phyloP scores from a whole-genome alignment of 2,888 invertebrate species.

The Creontiades dilutus region DNA sequence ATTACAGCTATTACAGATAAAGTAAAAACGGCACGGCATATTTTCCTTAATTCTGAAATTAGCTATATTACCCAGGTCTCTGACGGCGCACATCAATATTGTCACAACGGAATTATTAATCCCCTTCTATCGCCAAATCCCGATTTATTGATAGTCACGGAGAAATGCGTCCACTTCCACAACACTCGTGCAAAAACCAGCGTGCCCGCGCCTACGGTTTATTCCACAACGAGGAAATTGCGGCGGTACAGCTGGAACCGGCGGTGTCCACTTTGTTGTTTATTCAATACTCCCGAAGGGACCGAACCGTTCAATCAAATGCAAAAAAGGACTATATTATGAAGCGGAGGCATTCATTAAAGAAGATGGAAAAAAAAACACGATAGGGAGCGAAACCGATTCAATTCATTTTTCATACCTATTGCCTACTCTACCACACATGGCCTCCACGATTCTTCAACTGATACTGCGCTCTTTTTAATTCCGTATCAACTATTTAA shows the following conservation, averaged over 20 bases:
- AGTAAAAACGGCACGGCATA: no score
- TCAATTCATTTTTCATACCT: not conserved
- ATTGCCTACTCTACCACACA: no score
- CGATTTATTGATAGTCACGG: not conserved
- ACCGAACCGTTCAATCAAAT: conserved; percentile 33
- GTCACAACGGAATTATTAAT: not conserved
- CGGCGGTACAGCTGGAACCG: not conserved
- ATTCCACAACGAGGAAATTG: not conserved
- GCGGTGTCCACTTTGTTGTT: conserved; percentile 7
- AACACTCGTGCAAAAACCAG: not conserved
- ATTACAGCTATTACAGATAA: no score
- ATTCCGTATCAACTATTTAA: no score
- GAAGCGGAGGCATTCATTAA: conserved; percentile 21
- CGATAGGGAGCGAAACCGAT: not conserved
- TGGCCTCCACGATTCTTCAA: no score
- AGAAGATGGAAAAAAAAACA: not conserved
- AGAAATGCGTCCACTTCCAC: not conserved
- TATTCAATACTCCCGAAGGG: conserved; percentile 34
- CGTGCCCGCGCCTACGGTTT: not conserved
- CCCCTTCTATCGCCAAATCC: not conserved
- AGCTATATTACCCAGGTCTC: no score
- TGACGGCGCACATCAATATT: no score
- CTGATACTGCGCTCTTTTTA: no score
- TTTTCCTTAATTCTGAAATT: no score
- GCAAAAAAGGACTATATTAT: conserved; percentile 37